Percentiles rank a stretch among this genome's conserved stretches.
These are phyloP conservation scores for Charanyca ferruginea DNA, from an alignment of 2,888 invertebrate genomes.

Conservation along the genomic window DNA sequence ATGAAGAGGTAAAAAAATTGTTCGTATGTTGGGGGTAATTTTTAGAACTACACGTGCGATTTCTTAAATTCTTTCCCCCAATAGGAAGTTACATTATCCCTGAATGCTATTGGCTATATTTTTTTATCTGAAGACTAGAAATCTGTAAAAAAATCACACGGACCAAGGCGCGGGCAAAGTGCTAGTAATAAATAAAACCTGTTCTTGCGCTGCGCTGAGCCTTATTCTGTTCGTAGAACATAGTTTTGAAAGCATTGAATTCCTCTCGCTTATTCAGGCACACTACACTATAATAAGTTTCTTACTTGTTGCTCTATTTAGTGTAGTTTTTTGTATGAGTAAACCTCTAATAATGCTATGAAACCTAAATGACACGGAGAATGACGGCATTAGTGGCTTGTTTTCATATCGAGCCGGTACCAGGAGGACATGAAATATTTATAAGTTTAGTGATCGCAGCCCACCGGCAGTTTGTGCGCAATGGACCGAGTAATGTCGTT, in stretches of 20 bases:
- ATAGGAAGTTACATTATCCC: no score
- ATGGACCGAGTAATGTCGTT: constrained; percentile 39
- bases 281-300: not conserved
- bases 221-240: no score
- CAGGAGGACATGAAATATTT: constrained; percentile 56
- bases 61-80: no score
- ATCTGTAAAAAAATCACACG: no score
- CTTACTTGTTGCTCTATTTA: constrained; percentile 9
- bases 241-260: not conserved
- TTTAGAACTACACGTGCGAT: no score
- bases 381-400: constrained; percentile 23
- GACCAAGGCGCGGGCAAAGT: no score
- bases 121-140: no score
- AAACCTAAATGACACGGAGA: constrained; percentile 31
- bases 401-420: constrained; percentile 21
- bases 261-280: not conserved
- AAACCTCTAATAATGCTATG: constrained; percentile 37
- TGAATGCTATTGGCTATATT: no score
- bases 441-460: constrained; percentile 52
- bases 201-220: no score
- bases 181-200: no score
- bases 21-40: no score
- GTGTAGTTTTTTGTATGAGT: constrained; percentile 8
- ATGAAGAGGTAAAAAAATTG: no score
- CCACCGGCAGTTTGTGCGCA: constrained; percentile 28